These are phyloP conservation scores for Nomada lathburiana DNA, from an alignment of 2,888 invertebrate genomes.

Conservation along the genomic window DNA sequence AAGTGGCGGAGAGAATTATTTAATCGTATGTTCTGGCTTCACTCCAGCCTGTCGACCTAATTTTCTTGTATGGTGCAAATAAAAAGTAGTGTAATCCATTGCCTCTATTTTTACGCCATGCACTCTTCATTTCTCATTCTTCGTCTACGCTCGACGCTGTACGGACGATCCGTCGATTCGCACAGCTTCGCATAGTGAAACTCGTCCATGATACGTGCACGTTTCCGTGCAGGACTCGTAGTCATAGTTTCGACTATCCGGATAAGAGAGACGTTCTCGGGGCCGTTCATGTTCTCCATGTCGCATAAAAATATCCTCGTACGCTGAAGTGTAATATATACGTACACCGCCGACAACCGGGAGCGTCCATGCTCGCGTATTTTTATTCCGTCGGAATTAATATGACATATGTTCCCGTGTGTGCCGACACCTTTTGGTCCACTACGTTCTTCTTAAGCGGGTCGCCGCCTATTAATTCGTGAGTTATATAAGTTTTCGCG, in stretches of 20 bases:
- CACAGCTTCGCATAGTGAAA: background rate
- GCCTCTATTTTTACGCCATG: slow-evolving; percentile 51
- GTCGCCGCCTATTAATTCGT: slow-evolving; percentile 34
- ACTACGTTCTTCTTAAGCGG: slow-evolving; percentile 15
- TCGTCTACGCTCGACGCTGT: slow-evolving; percentile 11
- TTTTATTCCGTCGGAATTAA: slow-evolving; percentile 53
- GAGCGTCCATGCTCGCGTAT: slow-evolving; percentile 12
- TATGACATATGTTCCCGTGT: slow-evolving; percentile 34
- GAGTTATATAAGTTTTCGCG: slow-evolving; percentile 51
- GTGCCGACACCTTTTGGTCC: slow-evolving; percentile 22
- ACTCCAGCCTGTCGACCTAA: slow-evolving; percentile 83
- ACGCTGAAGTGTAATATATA: slow-evolving; percentile 3
- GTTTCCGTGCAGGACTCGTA: slow-evolving; percentile 19
- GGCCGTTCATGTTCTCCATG: slow-evolving; percentile 17
- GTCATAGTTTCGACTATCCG: background rate
- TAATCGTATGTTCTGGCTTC: slow-evolving; percentile 83
- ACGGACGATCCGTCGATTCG: slow-evolving; percentile 25
- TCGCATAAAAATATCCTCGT: slow-evolving; percentile 47
- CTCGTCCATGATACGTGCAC: slow-evolving; percentile 1
- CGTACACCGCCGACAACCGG: background rate
- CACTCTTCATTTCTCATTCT: slow-evolving; percentile 51
- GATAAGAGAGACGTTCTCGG: background rate
- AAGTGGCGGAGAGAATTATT: slow-evolving; percentile 83
- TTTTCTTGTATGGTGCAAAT: slow-evolving; percentile 74
- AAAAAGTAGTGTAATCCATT: slow-evolving; percentile 56